These are phyloP conservation scores for Pocillopora damicornis DNA, from an alignment of 64 coral and sea anemone genomes.

Conservation along the genomic window DNA sequence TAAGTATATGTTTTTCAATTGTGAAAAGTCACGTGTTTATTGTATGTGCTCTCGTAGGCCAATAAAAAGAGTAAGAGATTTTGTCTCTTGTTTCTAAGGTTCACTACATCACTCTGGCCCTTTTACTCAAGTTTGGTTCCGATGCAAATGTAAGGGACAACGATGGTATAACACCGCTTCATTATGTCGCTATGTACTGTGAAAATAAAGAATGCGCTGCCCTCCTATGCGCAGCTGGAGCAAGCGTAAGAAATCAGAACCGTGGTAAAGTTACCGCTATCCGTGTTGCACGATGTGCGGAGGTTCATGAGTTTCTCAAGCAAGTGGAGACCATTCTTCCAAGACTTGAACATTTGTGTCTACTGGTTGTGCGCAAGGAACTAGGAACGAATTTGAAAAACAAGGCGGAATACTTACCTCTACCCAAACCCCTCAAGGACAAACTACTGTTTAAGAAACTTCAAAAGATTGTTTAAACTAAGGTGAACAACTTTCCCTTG, in stretches of 20 bases:
- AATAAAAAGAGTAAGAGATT: not conserved
- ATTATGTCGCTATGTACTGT: slow-evolving; percentile 28
- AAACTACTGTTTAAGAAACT: slow-evolving; percentile 59
- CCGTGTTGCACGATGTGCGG: not conserved
- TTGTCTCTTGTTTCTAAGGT: not conserved
- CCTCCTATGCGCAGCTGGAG: slow-evolving; percentile 50
- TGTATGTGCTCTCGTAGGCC: too few relatives aligned
- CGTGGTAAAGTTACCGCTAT: slow-evolving; percentile 32
- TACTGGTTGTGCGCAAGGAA: slow-evolving; percentile 42
- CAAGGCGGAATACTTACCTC: not conserved
- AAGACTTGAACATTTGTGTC: slow-evolving; percentile 40
- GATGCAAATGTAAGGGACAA: slow-evolving; percentile 33
- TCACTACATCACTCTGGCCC: slow-evolving; percentile 43
- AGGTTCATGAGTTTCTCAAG: slow-evolving; percentile 12
- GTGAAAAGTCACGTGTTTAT: too few relatives aligned
- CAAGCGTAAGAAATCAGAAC: not conserved
- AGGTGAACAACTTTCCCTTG: not conserved
- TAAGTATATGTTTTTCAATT: too few relatives aligned
- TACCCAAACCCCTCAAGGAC: slow-evolving; percentile 36
- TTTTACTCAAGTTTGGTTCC: slow-evolving; percentile 73
- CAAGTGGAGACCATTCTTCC: not conserved
- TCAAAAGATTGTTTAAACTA: not conserved
- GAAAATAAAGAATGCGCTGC: slow-evolving; percentile 23
- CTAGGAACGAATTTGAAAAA: slow-evolving; percentile 7
- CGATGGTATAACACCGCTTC: slow-evolving; percentile 33